phyloP scores from a whole-genome alignment of 35 echinoderm and acorn worm genomes.

The Diadema setosum region DNA sequence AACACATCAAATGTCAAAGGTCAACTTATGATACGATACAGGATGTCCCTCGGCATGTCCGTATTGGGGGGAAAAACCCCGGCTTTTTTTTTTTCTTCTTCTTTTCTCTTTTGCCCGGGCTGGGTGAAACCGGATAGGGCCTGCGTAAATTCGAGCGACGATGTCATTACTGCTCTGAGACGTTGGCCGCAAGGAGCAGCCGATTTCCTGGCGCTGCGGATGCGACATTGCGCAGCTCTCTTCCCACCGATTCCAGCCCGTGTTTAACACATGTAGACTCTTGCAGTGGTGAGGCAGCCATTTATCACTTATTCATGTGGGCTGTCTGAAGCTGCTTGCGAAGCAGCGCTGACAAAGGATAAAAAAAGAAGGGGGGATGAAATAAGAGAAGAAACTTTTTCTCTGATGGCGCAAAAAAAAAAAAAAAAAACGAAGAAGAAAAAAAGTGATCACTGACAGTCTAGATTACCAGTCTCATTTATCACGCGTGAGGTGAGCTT shows the following conservation, averaged over 20 bases:
- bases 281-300: neutral
- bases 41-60: no score
- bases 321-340: neutral
- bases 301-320: conserved; percentile 3
- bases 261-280: conserved; percentile 2
- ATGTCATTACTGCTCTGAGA: neutral
- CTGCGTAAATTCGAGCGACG: neutral
- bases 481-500: neutral
- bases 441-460: neutral
- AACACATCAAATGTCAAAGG: neutral
- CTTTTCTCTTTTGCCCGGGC: no score
- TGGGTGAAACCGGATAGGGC: neutral
- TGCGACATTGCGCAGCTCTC: neutral
- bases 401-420: no score
- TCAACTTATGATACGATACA: no score
- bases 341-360: no score
- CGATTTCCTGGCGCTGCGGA: neutral
- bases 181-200: neutral
- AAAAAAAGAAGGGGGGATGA: no score
- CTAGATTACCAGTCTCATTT: neutral
- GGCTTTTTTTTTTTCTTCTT: no score
- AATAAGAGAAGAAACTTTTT: no score
- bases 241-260: neutral
- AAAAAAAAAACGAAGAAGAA: neutral
- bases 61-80: no score